These are phyloP conservation scores for Fragum sueziense DNA, from an alignment of 2,888 invertebrate species.

Conservation along the genomic window DNA sequence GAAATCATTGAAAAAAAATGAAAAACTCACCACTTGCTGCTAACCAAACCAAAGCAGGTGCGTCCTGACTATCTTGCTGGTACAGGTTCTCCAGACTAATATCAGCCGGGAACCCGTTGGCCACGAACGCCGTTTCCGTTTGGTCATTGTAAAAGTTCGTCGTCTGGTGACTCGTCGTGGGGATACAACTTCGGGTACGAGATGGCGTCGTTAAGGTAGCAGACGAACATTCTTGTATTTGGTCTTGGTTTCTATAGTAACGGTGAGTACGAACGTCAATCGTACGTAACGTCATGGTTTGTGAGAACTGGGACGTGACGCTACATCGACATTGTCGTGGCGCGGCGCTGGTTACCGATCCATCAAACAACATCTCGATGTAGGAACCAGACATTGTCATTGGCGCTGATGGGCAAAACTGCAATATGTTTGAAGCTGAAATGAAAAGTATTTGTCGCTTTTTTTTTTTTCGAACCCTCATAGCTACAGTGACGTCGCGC, in stretches of 20 bases:
- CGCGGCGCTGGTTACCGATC: background rate
- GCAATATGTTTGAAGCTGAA: background rate
- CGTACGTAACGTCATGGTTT: background rate
- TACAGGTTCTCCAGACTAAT: background rate
- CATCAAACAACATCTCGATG: constrained; percentile 3
- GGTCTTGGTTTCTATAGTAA: background rate
- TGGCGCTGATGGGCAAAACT: background rate
- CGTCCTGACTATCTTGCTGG: background rate
- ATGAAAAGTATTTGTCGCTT: no score
- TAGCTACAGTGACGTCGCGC: no score
- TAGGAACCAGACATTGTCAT: background rate
- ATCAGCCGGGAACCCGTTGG: background rate
- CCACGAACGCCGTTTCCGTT: background rate
- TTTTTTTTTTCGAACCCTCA: no score
- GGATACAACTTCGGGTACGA: background rate
- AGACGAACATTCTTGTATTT: constrained; percentile 14
- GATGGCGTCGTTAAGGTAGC: background rate
- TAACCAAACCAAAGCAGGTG: constrained; percentile 10
- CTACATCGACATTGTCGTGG: background rate
- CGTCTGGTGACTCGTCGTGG: background rate
- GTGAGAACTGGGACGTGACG: background rate
- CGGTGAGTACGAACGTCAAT: constrained; percentile 8
- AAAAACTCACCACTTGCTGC: background rate
- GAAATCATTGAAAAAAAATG: no score
- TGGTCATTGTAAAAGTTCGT: constrained; percentile 1